Evolutionary conservation across 2,888 invertebrate genomes (phyloP).

Genomic region (Xanthia togata): DNA sequence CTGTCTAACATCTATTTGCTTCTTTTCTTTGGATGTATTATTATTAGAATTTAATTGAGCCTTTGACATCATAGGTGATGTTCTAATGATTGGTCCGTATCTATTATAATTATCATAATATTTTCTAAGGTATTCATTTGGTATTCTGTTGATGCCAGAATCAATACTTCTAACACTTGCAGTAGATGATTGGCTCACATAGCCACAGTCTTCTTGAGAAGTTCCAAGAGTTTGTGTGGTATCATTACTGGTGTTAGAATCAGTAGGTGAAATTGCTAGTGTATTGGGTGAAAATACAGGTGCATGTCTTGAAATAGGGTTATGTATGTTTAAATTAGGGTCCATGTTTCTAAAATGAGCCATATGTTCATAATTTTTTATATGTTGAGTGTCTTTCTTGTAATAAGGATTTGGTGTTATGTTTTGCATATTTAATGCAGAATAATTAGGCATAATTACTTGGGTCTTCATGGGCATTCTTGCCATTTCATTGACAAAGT

Average conservation of each 20-base stretch:
- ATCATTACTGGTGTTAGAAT: constrained; percentile 86
- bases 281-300: constrained; percentile 85
- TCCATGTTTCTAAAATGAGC: constrained; percentile 80
- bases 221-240: constrained; percentile 78
- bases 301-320: constrained; percentile 78
- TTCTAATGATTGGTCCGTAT: constrained; percentile 74
- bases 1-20: constrained; percentile 85
- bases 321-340: constrained; percentile 76
- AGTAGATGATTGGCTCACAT: constrained; percentile 87
- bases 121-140: constrained; percentile 80
- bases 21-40: constrained; percentile 76
- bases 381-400: constrained; percentile 78
- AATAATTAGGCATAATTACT: constrained; percentile 79
- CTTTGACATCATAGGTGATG: constrained; percentile 71
- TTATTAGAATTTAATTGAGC: constrained; percentile 66
- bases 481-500: constrained; percentile 81
- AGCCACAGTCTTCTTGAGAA: constrained; percentile 87
- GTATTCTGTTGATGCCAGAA: constrained; percentile 75
- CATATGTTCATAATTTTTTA: constrained; percentile 82
- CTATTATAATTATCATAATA: constrained; percentile 80
- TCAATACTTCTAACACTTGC: constrained; percentile 86
- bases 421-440: constrained; percentile 78
- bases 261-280: constrained; percentile 86
- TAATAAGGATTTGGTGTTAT: constrained; percentile 80
- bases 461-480: constrained; percentile 79